Base-by-base conservation (phyloP, 2,888 invertebrate species). In the Lucinisca nassula region DNA sequence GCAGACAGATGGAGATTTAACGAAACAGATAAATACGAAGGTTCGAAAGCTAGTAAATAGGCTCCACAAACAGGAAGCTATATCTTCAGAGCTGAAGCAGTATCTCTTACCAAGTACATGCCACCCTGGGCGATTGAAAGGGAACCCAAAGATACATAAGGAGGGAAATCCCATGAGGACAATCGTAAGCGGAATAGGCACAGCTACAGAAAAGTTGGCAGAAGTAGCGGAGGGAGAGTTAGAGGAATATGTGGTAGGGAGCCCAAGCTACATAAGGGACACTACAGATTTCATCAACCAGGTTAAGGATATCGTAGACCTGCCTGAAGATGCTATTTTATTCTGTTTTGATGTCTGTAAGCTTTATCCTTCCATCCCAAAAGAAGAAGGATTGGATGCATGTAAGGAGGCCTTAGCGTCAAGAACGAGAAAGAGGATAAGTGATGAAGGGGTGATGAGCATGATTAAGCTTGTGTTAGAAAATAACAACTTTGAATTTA, bases 291-390 rank as follows among this genome's bases (percentile, higher is more conserved):
- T 84, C 58, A 55, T 70, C 8, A 45, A 55, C 1, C 79, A 79
- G 51, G 17, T 79, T 14, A 67, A 61, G 32, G 67, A 61, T 1
- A 61, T 84, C 27, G 24, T 27, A 37, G 61, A 27, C 8, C 4
- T 79, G 10, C 77, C 77, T 27, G 51, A 77, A 12, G 27, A 24
- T 27, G 40, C 61, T 1, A 72, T 81, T n/a, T 32, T 81, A 4
- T 81, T 85, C 38, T 85, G 81, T 27, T 81, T 81, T 78, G 81
- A 85, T 61, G 81, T 85, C 6, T 37, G 32, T 24, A 81, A 82
- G 58, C 37, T 85, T 8, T 85, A 85, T 45, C 77, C 80, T 27
- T 86, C 79, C 0, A 58, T 86, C 37, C 82, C 82, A 14, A 82
- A 45, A 27, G 51, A 75, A 24, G 82, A 86, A 75, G 82, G 86